Evolutionary conservation across 2,113 vertebrate genomes (phyloP).

Genomic region (Brachypteracias leptosomus): DNA sequence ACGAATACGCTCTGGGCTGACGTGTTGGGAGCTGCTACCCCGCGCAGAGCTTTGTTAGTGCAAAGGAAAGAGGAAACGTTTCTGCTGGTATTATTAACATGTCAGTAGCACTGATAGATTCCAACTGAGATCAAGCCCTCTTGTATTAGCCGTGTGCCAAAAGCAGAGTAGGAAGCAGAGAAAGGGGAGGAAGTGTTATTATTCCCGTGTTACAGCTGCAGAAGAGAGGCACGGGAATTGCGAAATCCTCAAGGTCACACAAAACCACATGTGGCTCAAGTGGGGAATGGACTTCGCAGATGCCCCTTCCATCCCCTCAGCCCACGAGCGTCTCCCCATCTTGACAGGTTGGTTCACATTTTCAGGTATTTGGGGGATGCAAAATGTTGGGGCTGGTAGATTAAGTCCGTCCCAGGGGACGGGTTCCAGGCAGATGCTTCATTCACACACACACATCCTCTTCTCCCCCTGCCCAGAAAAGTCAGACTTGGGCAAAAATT

Average conservation of each 20-base stretch:
- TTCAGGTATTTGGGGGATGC: neutral
- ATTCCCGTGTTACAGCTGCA: conserved; percentile 52
- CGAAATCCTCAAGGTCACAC: neutral
- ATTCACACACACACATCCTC: neutral
- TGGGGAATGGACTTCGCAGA: neutral
- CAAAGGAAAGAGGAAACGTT: conserved; percentile 55
- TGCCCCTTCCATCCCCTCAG: neutral
- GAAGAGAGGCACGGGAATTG: neutral
- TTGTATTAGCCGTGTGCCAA: conserved; percentile 43
- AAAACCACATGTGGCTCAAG: neutral
- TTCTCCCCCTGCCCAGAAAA: neutral
- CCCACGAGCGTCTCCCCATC: fast-evolving
- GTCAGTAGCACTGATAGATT: conserved; percentile 68
- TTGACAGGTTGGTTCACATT: neutral
- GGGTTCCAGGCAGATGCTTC: neutral
- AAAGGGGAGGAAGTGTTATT: conserved; percentile 58
- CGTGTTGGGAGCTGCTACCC: conserved; percentile 25
- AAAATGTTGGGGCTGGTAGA: neutral
- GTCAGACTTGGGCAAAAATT: neutral
- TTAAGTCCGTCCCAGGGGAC: neutral
- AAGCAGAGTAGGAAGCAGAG: conserved; percentile 54
- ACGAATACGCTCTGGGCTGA: conserved; percentile 28
- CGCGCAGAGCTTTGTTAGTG: conserved; percentile 4
- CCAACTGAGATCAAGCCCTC: conserved; percentile 63
- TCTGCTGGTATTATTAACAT: conserved; percentile 68